A percentile compares a stretch with the other conserved stretches of the same genome.
Conservation (phyloP, 2,113 vertebrate species). For the Tragelaphus scriptus region DNA sequence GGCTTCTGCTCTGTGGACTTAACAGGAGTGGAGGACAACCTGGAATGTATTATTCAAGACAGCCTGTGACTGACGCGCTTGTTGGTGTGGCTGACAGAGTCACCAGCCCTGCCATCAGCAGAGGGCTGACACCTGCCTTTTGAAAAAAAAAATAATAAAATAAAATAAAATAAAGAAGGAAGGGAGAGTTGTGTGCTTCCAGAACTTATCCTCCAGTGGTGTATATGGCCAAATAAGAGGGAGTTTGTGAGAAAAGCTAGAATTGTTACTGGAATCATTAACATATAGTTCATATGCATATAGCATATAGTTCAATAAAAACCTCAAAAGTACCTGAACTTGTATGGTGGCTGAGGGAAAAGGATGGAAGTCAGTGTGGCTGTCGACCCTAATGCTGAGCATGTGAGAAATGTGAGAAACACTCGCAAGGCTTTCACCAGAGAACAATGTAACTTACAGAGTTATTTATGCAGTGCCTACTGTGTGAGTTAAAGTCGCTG, state of each 20-base stretch:
- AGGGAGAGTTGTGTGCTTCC: neutral
- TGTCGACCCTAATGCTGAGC: no score
- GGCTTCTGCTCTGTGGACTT: neutral
- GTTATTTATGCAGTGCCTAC: neutral
- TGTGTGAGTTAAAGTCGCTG: neutral
- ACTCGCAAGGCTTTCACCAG: neutral
- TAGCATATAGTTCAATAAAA: neutral
- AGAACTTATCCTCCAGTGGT: neutral
- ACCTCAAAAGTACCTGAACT: neutral
- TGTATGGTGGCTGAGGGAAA: neutral
- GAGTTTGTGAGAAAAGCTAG: neutral
- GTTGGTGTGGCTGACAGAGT: neutral
- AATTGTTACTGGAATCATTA: neutral
- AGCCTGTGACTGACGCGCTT: rapidly evolving
- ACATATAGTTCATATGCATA: no score
- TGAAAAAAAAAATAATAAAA: no score
- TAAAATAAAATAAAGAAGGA: no score
- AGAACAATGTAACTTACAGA: neutral
- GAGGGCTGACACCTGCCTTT: neutral
- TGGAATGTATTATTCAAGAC: no score
- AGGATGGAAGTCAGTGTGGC: no score
- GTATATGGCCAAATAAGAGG: neutral
- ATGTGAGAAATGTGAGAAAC: neutral
- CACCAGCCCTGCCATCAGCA: neutral
- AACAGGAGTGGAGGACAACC: neutral